Base-by-base conservation (phyloP, 2,888 invertebrate genomes). In the Tinea pellionella region DNA sequence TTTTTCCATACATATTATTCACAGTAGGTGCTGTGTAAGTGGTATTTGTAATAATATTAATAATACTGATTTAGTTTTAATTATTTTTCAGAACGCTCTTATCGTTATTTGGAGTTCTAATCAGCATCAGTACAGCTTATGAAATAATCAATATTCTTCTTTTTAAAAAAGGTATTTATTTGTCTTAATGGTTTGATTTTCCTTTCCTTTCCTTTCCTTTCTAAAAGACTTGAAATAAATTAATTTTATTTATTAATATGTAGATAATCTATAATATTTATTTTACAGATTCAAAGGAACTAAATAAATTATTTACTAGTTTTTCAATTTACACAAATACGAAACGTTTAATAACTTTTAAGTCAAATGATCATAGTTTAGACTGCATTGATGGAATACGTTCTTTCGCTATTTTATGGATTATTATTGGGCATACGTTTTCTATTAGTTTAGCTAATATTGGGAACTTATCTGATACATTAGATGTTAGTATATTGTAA, bases 321-420 rank as follows among this genome's bases (percentile, higher is more conserved):
- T 88, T 88, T 65, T 88, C 87, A 0, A 62, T 81, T 0, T 77
- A 79, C 61, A 78, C 80, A 0, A 88, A 88, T 64, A 79, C 78
- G 0, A 69, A 70, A 2, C 75, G 80, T 1, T 69, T 86, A 55
- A 65, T 87, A 6, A 69, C 70, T 0, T 77, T 80, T 63, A 74
- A 70, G 37, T 65, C 70, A 0, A 64, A 58, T 59, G 47, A 64
- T 9, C 76, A 74, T 1, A 69, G 81, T 0, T 63, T 88, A 30
- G 74, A 79, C 55, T 88, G 88, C 64, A 67, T 88, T 2, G 78
- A 85, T 61, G 88, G 88, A 1, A 74, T 88, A 41, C 69, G 84
- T 63, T 70, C 77, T 1, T 69, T 88, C 12, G 84, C 84, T 29
- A 84, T 86, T 78, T 63, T 84, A 63, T 88, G 88, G 88, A 78